These are phyloP conservation scores for Solen grandis DNA, from an alignment of 1,140 invertebrate genomes.

Conservation along the genomic window DNA sequence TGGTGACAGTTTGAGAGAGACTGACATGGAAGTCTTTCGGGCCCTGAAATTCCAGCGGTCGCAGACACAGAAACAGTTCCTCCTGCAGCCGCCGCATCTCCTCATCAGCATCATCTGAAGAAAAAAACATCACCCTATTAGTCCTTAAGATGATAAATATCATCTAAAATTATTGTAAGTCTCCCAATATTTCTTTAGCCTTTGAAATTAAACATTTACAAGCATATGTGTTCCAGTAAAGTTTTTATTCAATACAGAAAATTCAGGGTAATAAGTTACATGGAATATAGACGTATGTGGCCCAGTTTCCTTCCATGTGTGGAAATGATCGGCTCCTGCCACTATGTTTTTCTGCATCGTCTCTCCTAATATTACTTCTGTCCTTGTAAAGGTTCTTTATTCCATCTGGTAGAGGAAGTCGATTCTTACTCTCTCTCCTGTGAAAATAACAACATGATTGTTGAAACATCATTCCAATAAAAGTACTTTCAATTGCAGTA, in stretches of 20 bases:
- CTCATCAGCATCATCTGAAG: conserved; percentile 57
- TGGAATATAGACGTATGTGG: conserved; percentile 67
- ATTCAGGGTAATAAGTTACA: conserved; percentile 46
- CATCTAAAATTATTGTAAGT: too few species aligned
- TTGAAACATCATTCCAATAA: too few species aligned
- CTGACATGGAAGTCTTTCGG: conserved; percentile 69
- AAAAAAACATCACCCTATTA: conserved; percentile 15
- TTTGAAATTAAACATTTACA: neutral
- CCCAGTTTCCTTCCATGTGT: conserved; percentile 74
- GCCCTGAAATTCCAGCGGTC: conserved; percentile 59
- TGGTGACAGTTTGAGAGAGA: conserved; percentile 70
- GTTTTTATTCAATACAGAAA: neutral
- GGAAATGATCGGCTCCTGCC: conserved; percentile 68
- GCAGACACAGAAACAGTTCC: conserved; percentile 54
- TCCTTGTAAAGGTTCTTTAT: conserved; percentile 58
- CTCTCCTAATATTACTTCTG: conserved; percentile 1
- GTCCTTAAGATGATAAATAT: too few species aligned
- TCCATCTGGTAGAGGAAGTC: conserved; percentile 58
- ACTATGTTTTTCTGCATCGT: conserved; percentile 61
- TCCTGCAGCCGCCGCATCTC: conserved; percentile 52
- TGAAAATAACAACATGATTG: too few species aligned
- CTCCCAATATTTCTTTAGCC: too few species aligned
- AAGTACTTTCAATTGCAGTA: too few species aligned
- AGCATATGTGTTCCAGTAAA: neutral
- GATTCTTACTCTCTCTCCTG: too few species aligned